These are phyloP conservation scores for Anas capensis DNA, from an alignment of 2,797 vertebrate genomes.

Conservation along the genomic window DNA sequence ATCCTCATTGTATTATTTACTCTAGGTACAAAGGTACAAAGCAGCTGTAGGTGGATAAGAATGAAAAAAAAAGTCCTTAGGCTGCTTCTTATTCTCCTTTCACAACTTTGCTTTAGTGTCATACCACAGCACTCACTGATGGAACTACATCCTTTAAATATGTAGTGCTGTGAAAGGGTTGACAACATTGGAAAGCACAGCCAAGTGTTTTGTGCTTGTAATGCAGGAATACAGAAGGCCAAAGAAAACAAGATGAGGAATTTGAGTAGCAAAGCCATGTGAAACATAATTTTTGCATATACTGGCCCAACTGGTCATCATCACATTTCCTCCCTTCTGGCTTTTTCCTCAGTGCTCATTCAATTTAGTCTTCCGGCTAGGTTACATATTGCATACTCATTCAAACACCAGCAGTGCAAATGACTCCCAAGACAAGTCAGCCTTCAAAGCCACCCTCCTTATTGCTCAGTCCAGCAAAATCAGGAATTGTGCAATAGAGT, in stretches of 20 bases:
- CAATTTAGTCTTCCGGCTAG: not conserved
- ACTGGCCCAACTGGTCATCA: not conserved
- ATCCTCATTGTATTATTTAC: not conserved
- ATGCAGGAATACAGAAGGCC: not conserved
- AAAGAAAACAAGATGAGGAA: not conserved
- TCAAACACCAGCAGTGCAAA: not conserved
- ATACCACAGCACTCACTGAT: no score
- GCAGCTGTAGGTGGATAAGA: not conserved
- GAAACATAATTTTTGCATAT: not conserved
- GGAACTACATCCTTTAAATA: not conserved
- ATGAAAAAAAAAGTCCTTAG: not conserved
- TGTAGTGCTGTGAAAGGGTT: fast-evolving
- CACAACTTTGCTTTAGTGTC: not conserved
- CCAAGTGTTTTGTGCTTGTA: not conserved
- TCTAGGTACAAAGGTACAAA: not conserved
- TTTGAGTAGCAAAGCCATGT: not conserved
- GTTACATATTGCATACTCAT: not conserved
- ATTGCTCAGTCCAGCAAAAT: not conserved
- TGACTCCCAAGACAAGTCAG: not conserved
- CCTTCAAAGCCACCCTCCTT: not conserved
- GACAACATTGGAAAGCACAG: fast-evolving
- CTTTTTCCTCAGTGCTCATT: not conserved
- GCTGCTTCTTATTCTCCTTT: not conserved
- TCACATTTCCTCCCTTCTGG: not conserved
- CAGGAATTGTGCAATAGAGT: not conserved